phyloP scores from a whole-genome alignment of 1,140 invertebrate genomes.

The Drosophila bocki region DNA sequence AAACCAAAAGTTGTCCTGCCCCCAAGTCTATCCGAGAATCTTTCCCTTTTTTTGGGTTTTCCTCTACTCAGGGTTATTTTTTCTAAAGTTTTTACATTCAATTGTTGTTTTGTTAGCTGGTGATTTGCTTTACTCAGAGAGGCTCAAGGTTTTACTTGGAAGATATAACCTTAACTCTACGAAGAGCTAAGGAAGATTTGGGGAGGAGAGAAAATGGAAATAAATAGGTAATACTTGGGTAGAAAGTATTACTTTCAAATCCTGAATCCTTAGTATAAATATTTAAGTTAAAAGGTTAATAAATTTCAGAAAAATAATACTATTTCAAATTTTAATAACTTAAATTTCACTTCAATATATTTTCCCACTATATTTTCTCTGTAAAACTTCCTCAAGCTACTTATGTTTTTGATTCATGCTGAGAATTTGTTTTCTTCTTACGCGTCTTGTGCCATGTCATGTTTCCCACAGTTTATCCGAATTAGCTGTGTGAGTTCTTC shows the following conservation, averaged over 20 bases:
- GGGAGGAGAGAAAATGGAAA: no score
- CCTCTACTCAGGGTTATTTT: conserved; percentile 29
- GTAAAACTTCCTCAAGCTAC: conserved; percentile 4
- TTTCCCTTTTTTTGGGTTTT: conserved; percentile 1
- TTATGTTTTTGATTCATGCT: conserved; percentile 12
- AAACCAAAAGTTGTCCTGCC: conserved; percentile 51
- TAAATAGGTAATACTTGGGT: neutral
- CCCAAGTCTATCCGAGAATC: conserved; percentile 10
- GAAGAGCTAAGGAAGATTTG: neutral
- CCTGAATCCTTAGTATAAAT: neutral
- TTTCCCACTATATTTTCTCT: neutral
- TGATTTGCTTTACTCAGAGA: conserved; percentile 54
- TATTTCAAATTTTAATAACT: no score
- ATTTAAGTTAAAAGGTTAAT: no score
- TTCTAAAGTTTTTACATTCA: conserved; percentile 63
- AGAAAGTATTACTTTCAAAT: neutral
- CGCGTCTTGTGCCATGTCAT: conserved; percentile 17
- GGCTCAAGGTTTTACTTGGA: neutral
- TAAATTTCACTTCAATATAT: neutral
- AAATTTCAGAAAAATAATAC: no score
- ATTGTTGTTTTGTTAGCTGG: conserved; percentile 52
- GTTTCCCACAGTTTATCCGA: conserved; percentile 61
- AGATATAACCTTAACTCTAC: neutral
- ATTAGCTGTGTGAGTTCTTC: conserved; percentile 59
- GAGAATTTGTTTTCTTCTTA: conserved; percentile 8